Conservation (phyloP, 2,888 invertebrate species). For the Calameuta idolon region DNA sequence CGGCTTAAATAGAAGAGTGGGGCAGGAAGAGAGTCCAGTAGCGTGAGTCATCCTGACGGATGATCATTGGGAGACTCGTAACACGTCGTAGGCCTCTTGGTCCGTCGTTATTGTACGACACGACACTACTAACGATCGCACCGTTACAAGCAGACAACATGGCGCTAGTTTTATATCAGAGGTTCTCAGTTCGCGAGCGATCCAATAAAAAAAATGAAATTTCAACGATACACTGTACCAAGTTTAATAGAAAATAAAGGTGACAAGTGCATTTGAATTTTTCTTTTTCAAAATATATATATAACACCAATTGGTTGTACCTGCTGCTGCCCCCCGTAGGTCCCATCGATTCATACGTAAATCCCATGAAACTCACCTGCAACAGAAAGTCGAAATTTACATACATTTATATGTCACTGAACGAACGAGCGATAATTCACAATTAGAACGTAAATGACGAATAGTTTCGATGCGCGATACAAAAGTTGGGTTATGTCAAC, state of each 20-base stretch:
- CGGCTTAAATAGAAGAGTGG: neutral
- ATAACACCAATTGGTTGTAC: neutral
- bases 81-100: conserved; percentile 2
- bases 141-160: conserved; percentile 34
- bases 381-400: conserved; percentile 26
- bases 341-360: conserved; percentile 32
- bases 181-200: conserved; percentile 12
- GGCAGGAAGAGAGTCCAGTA: conserved; percentile 9
- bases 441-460: neutral
- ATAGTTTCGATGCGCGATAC: neutral
- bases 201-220: neutral
- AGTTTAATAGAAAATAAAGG: neutral
- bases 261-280: neutral
- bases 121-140: conserved; percentile 35
- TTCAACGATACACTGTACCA: too few species aligned
- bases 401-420: neutral
- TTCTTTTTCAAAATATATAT: neutral
- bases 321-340: neutral
- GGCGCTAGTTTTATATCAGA: conserved; percentile 19
- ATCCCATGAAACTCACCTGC: conserved; percentile 36
- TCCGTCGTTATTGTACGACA: conserved; percentile 29
- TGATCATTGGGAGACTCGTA: conserved; percentile 29
- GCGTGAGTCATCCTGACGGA: conserved; percentile 32
- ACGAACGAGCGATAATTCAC: too few species aligned
- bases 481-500: neutral